Evolutionary conservation across 92 coral and sea anemone genomes (phyloP).

Genomic region (Phenganax stokvisi): DNA sequence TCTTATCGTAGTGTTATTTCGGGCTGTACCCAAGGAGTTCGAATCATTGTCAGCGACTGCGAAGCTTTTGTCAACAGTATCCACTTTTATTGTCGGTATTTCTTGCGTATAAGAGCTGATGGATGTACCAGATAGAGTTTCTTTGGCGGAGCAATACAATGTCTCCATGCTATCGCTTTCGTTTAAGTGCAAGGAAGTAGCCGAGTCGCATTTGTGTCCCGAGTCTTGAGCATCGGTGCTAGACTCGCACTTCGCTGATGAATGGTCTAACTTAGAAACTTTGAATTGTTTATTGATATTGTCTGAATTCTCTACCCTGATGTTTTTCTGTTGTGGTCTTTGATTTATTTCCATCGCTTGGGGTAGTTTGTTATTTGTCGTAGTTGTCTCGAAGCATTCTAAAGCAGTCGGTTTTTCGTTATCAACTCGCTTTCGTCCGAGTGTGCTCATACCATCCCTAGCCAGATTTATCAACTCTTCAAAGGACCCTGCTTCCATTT

Average conservation of each 20-base stretch:
- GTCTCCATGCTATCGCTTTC: not conserved
- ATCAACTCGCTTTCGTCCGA: constrained; percentile 13
- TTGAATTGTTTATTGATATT: too few species aligned
- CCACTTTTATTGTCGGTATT: not conserved
- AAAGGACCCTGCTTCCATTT: constrained; percentile 3
- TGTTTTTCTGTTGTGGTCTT: too few species aligned
- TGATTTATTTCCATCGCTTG: too few species aligned
- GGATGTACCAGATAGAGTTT: not conserved
- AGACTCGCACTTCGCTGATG: not conserved
- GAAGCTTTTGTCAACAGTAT: too few species aligned
- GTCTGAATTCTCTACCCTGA: too few species aligned
- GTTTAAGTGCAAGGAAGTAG: not conserved
- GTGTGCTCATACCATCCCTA: constrained; percentile 26
- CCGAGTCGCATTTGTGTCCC: not conserved
- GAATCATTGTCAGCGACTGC: too few species aligned
- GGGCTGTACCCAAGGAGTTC: too few species aligned
- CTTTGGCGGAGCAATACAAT: not conserved
- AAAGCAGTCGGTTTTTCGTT: not conserved
- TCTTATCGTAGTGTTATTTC: too few species aligned
- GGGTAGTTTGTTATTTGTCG: not conserved
- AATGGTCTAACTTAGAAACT: not conserved
- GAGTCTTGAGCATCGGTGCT: not conserved
- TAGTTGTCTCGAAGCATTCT: not conserved
- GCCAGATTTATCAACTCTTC: constrained; percentile 23
- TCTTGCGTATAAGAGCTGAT: not conserved